Percentiles rank a stretch among this genome's conserved stretches.
phyloP scores from a whole-genome alignment of 2,113 vertebrate genomes.

The western clawed frog (Xenopus tropicalis) region DNA sequence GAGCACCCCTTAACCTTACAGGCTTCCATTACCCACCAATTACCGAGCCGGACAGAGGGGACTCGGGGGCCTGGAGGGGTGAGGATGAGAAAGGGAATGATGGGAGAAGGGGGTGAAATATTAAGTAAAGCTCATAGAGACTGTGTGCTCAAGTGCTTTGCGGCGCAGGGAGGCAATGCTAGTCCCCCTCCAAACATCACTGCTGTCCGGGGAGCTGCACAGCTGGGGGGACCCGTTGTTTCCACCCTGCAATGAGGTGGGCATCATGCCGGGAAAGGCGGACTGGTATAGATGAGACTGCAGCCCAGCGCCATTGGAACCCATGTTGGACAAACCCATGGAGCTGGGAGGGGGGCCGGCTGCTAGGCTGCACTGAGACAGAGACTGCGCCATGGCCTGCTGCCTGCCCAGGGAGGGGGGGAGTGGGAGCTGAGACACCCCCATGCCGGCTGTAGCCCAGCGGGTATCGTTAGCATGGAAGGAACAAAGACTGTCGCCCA shows the following conservation, averaged over 20 bases:
- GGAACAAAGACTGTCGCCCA: slow-evolving; percentile 95
- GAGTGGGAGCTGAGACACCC: slow-evolving; percentile 88
- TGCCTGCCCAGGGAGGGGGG: slow-evolving; percentile 86
- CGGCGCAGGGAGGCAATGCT: slow-evolving; percentile 96
- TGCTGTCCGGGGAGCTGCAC: slow-evolving; percentile 94
- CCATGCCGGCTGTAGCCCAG: slow-evolving; percentile 92
- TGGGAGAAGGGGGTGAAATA: slow-evolving; percentile 38
- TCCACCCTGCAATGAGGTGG: slow-evolving; percentile 86
- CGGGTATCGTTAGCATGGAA: slow-evolving; percentile 96
- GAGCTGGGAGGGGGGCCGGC: slow-evolving; percentile 85
- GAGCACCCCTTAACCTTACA: background rate
- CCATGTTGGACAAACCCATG: slow-evolving; percentile 89
- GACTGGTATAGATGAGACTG: slow-evolving; percentile 97
- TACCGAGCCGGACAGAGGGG: too few species aligned
- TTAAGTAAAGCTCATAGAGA: slow-evolving; percentile 98
- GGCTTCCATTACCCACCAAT: background rate
- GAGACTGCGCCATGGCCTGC: slow-evolving; percentile 88
- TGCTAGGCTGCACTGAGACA: slow-evolving; percentile 93
- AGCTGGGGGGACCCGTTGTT: slow-evolving; percentile 92
- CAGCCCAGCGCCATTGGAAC: slow-evolving; percentile 88
- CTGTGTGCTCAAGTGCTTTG: slow-evolving; percentile 98
- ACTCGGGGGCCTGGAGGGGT: too few species aligned
- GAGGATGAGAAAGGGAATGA: too few species aligned
- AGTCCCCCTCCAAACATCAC: slow-evolving; percentile 96
- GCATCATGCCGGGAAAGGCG: slow-evolving; percentile 92